A percentile compares a stretch with the other conserved stretches of the same genome.
Evolutionary conservation across 2,797 vertebrate genomes (phyloP).

Genomic region (Podarcis siculus): DNA sequence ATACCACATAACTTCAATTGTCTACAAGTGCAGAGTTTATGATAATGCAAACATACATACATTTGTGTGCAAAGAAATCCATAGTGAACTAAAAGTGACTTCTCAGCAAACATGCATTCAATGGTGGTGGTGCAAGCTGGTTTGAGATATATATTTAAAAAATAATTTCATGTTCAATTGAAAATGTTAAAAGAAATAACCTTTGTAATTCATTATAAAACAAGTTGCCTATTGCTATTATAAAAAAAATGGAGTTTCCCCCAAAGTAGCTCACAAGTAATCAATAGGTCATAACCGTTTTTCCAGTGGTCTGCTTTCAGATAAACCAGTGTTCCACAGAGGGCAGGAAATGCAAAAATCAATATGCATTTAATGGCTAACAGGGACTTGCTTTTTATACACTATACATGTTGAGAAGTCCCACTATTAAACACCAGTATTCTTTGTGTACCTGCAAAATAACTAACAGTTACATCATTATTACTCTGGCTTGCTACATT

Average conservation of each 20-base stretch:
- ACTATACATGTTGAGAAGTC: neutral
- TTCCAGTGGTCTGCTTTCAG: slow-evolving; percentile 5
- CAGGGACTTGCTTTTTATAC: neutral
- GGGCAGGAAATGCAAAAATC: slow-evolving; percentile 2
- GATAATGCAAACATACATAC: no score
- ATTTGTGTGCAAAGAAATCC: neutral
- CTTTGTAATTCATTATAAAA: neutral
- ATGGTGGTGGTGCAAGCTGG: no score
- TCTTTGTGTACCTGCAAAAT: neutral
- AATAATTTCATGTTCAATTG: neutral
- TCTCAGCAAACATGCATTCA: neutral
- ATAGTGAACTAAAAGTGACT: neutral
- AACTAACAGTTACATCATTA: neutral
- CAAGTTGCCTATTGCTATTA: neutral
- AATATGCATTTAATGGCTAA: slow-evolving; percentile 28
- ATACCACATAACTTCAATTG: no score
- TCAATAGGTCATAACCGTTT: slow-evolving; percentile 30
- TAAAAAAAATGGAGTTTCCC: neutral
- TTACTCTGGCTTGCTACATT: neutral
- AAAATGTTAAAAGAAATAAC: neutral
- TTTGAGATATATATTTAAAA: neutral
- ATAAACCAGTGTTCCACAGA: slow-evolving; percentile 12
- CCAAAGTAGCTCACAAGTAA: neutral
- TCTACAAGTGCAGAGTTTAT: neutral
- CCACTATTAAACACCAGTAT: neutral